Conservation (phyloP, 92 coral and sea anemone species). For the Paragorgia papillata region DNA sequence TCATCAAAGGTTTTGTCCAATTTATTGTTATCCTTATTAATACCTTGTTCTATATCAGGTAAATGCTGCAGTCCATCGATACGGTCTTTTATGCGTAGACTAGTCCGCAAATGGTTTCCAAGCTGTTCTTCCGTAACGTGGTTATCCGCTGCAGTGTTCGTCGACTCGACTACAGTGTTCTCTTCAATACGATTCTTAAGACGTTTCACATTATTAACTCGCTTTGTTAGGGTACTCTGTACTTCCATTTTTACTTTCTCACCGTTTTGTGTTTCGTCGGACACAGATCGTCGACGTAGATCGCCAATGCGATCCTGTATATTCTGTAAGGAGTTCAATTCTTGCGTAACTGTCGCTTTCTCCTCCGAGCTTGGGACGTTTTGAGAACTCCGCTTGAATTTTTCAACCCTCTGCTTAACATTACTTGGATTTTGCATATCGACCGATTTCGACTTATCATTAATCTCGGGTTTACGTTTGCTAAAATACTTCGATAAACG, state of each 20-base stretch:
- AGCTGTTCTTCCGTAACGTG: not conserved
- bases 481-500: slow-evolving; percentile 21
- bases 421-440: not conserved
- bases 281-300: not conserved
- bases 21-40: not conserved
- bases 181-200: not conserved
- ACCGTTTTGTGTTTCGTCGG: slow-evolving; percentile 9
- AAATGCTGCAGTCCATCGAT: not conserved
- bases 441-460: not conserved
- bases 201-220: slow-evolving; percentile 6
- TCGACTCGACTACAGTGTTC: not conserved
- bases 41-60: no score
- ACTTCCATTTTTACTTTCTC: slow-evolving; percentile 1
- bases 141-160: not conserved
- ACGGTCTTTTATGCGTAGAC: slow-evolving; percentile 15
- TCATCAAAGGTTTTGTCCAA: not conserved
- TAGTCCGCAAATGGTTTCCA: not conserved
- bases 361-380: not conserved
- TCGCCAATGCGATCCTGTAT: slow-evolving; percentile 14
- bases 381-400: not conserved
- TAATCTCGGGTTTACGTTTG: not conserved
- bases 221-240: not conserved
- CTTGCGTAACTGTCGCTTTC: not conserved
- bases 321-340: slow-evolving; percentile 7
- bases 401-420: slow-evolving; percentile 13